Evolutionary conservation across 2,797 vertebrate genomes (phyloP).

Genomic region (Bradypus variegatus): DNA sequence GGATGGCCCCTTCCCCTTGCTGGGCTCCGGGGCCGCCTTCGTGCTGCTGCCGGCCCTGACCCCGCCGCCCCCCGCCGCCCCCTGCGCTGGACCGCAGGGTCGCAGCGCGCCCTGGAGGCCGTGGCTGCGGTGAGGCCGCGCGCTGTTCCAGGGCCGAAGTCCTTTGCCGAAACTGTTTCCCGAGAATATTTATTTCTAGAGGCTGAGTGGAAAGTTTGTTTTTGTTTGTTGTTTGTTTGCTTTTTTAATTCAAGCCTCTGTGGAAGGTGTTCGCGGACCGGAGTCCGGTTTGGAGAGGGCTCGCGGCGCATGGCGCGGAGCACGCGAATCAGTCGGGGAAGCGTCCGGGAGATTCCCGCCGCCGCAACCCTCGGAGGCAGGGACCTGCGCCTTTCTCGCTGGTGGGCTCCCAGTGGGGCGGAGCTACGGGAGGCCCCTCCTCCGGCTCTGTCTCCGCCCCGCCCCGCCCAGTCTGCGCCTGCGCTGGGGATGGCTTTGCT

Average conservation of each 20-base stretch:
- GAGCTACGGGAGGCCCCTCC: not conserved
- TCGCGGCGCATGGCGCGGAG: no score
- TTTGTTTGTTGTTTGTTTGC: not conserved
- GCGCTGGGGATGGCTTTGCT: fast-evolving
- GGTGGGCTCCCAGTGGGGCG: fast-evolving
- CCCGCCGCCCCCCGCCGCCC: slow-evolving; percentile 73
- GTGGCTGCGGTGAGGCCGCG: not conserved
- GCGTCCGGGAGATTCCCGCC: not conserved
- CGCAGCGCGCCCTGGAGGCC: slow-evolving; percentile 70
- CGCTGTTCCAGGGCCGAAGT: not conserved
- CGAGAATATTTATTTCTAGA: not conserved
- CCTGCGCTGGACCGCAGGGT: slow-evolving; percentile 83
- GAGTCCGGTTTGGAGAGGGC: not conserved
- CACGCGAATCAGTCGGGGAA: not conserved
- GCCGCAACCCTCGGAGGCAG: fast-evolving
- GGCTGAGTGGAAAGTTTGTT: not conserved
- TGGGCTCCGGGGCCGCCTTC: slow-evolving; percentile 84
- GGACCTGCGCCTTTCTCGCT: no score
- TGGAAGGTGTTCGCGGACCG: not conserved
- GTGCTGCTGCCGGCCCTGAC: slow-evolving; percentile 70
- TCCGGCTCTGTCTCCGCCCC: no score
- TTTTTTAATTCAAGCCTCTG: not conserved
- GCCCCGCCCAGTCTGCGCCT: no score
- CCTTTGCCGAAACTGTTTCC: not conserved
- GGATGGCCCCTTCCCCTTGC: slow-evolving; percentile 82